A percentile compares a stretch with the other conserved stretches of the same genome.
Conservation (phyloP, 2,113 vertebrate species). For the Labrus mixtus region DNA sequence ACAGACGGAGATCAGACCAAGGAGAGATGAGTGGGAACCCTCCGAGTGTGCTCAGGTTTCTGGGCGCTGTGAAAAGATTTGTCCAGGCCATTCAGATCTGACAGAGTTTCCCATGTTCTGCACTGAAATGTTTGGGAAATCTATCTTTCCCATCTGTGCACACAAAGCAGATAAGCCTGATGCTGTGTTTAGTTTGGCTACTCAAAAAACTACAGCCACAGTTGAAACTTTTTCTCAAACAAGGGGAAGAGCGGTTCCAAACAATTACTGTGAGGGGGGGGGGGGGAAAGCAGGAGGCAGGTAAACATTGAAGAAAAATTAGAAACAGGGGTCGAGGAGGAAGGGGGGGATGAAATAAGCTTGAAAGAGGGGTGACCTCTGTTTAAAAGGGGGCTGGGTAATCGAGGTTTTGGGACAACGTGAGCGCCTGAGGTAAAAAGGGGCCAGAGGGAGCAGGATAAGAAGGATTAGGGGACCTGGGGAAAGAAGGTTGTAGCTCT, state of each 20-base stretch:
- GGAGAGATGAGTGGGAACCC: slow-evolving; percentile 84
- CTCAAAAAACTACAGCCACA: slow-evolving; percentile 84
- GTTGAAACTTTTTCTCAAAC: slow-evolving; percentile 80
- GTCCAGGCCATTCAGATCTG: slow-evolving; percentile 87
- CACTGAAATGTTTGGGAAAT: slow-evolving; percentile 85
- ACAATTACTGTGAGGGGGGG: slow-evolving; percentile 61
- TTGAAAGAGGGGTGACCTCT: slow-evolving; percentile 62
- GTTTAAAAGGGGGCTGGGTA: slow-evolving; percentile 66
- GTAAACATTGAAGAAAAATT: slow-evolving; percentile 43
- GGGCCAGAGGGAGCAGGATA: slow-evolving; percentile 49
- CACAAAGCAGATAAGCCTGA: slow-evolving; percentile 64
- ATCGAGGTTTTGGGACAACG: slow-evolving; percentile 46
- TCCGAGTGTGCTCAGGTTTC: slow-evolving; percentile 88
- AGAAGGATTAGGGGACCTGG: slow-evolving; percentile 63
- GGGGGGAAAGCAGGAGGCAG: slow-evolving; percentile 57
- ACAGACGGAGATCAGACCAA: slow-evolving; percentile 89
- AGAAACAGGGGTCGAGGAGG: slow-evolving; percentile 24
- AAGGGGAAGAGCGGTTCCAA: slow-evolving; percentile 83
- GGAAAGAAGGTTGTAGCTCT: slow-evolving; percentile 55
- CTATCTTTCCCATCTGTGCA: slow-evolving; percentile 75
- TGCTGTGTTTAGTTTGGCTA: slow-evolving; percentile 72
- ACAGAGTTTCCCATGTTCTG: slow-evolving; percentile 89
- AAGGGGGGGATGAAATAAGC: slow-evolving; percentile 54
- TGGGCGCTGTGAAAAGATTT: slow-evolving; percentile 88
- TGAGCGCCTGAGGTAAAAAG: slow-evolving; percentile 59